phyloP scores from a whole-genome alignment of 1,140 invertebrate species.

The Aleiodes sp. region DNA sequence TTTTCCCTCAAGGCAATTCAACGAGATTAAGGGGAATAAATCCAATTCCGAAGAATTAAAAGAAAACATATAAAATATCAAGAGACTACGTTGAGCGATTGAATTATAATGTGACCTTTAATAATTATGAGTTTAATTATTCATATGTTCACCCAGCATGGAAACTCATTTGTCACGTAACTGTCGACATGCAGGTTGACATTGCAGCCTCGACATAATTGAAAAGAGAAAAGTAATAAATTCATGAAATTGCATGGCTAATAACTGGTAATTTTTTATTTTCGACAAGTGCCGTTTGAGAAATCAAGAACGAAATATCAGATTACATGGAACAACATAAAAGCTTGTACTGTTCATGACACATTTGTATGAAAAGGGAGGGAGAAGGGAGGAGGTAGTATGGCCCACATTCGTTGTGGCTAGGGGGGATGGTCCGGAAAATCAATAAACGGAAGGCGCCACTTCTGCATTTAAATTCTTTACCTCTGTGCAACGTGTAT shows the following conservation, averaged over 20 bases:
- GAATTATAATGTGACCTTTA: no score
- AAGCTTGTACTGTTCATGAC: conserved; percentile 10
- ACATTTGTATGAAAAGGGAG: not conserved
- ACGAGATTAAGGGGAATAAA: no score
- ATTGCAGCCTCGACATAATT: no score
- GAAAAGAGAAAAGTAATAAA: not conserved
- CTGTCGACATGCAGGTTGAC: no score
- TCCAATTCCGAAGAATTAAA: no score
- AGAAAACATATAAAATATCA: no score
- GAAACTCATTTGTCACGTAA: not conserved
- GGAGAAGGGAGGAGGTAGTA: conserved; percentile 23
- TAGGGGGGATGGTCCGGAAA: conserved; percentile 43
- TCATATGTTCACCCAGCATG: not conserved
- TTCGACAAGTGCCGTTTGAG: not conserved
- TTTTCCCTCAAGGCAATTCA: no score
- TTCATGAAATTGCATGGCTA: not conserved
- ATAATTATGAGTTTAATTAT: not conserved
- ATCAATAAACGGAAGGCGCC: conserved; percentile 63
- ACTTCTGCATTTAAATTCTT: conserved; percentile 45
- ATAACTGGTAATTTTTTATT: not conserved
- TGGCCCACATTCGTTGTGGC: conserved; percentile 54
- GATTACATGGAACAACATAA: conserved; percentile 6
- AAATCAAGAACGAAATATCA: not conserved
- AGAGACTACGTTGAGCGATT: no score
- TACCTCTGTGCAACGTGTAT: not conserved